Percentiles rank a stretch among this genome's conserved stretches.
phyloP scores from a whole-genome alignment of 2,113 vertebrate genomes.

The Pteruthius melanotis region DNA sequence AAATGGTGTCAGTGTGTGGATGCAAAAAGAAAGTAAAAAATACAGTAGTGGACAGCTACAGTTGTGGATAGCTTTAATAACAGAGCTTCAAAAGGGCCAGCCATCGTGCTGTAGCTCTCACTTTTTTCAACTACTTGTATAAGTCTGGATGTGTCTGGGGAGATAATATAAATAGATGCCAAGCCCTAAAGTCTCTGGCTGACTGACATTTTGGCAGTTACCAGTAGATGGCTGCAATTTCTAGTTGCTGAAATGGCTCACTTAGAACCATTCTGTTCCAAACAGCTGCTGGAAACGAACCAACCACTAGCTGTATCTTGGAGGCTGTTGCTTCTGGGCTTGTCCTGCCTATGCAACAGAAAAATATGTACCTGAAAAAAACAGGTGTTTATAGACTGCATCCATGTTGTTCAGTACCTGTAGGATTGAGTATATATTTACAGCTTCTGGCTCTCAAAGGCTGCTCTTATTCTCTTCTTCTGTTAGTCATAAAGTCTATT shows the following conservation, averaged over 20 bases:
- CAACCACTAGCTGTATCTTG: not conserved
- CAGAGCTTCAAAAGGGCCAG: not conserved
- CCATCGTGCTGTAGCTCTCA: not conserved
- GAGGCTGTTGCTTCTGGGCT: not conserved
- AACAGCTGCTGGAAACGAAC: constrained; percentile 35
- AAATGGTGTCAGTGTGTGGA: not conserved
- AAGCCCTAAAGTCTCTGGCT: constrained; percentile 12
- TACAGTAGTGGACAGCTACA: not conserved
- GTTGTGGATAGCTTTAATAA: not conserved
- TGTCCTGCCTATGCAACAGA: not conserved
- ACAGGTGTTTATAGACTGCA: not conserved
- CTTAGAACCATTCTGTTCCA: constrained; percentile 1
- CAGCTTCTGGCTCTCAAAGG: not conserved
- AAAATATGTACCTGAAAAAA: not conserved
- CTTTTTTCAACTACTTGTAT: constrained; percentile 7
- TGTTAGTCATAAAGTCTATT: not conserved
- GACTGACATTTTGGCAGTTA: constrained; percentile 54
- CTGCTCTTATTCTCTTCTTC: not conserved
- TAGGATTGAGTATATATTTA: not conserved
- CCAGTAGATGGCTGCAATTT: constrained; percentile 63
- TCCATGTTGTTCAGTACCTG: not conserved
- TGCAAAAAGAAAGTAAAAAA: not conserved
- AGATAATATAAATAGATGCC: constrained; percentile 29
- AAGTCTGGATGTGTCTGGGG: constrained; percentile 24
- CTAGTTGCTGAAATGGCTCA: constrained; percentile 48